phyloP scores from a whole-genome alignment of 2,113 vertebrate species.

The Pheucticus melanocephalus region DNA sequence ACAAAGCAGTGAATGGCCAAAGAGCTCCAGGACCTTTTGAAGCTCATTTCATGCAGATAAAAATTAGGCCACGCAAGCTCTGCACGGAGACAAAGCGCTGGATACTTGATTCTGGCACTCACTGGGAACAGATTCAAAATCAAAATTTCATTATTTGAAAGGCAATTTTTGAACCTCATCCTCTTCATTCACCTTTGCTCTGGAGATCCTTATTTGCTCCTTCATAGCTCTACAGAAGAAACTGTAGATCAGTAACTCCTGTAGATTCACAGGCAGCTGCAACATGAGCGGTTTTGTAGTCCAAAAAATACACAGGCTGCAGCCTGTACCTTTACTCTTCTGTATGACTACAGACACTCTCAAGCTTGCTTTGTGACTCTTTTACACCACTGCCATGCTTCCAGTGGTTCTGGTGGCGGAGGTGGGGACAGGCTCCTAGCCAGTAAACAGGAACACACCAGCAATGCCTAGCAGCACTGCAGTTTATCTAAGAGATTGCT shows the following conservation, averaged over 20 bases:
- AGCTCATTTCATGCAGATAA: not conserved
- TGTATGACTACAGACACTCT: not conserved
- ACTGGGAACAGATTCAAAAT: not conserved
- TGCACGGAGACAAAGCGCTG: accelerated
- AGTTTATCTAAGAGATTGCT: not conserved
- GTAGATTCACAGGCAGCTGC: not conserved
- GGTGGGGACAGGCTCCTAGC: not conserved
- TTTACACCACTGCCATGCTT: accelerated
- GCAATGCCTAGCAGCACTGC: not conserved
- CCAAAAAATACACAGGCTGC: not conserved
- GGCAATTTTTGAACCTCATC: not conserved
- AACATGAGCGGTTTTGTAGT: not conserved
- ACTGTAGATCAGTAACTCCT: not conserved
- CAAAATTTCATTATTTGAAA: not conserved
- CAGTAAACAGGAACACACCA: not conserved
- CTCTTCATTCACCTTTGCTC: not conserved
- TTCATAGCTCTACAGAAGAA: not conserved
- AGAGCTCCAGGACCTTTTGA: not conserved
- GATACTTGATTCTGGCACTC: not conserved
- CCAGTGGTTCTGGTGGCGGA: not conserved
- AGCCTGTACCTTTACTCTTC: not conserved
- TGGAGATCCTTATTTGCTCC: not conserved
- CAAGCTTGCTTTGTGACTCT: not conserved
- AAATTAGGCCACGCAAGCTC: not conserved
- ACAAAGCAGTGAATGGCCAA: not conserved